These are phyloP conservation scores for Chloroclysta siterata DNA, from an alignment of 2,888 invertebrate genomes.

Conservation along the genomic window DNA sequence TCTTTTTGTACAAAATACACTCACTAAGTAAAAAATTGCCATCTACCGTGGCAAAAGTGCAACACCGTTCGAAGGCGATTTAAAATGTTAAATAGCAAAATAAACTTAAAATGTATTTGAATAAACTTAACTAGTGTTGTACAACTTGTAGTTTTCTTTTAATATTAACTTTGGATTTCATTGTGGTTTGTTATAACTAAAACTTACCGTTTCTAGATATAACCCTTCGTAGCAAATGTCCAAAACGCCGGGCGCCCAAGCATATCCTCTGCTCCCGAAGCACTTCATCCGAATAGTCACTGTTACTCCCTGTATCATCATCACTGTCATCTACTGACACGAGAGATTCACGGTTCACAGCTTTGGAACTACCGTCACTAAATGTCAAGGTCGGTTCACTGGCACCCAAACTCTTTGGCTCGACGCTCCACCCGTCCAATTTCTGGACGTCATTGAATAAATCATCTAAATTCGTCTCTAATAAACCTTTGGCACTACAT, in stretches of 20 bases:
- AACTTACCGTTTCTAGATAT: conserved; percentile 80
- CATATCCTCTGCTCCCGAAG: conserved; percentile 75
- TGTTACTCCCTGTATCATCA: conserved; percentile 72
- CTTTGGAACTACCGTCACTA: conserved; percentile 56
- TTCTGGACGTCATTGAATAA: conserved; percentile 72
- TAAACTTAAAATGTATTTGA: not conserved
- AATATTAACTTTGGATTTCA: not conserved
- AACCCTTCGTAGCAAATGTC: conserved; percentile 74
- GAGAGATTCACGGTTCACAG: conserved; percentile 69
- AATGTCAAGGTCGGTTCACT: conserved; percentile 76
- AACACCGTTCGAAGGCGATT: not conserved
- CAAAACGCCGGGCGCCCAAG: conserved; percentile 76
- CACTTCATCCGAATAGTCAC: conserved; percentile 75
- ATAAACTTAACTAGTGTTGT: conserved; percentile 10
- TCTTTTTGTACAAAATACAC: not conserved
- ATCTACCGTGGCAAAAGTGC: not conserved
- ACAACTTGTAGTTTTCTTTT: not conserved
- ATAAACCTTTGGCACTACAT: conserved; percentile 84
- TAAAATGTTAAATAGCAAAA: not conserved
- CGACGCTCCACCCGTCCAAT: conserved; percentile 64
- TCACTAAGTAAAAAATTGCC: not conserved
- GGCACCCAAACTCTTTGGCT: conserved; percentile 74
- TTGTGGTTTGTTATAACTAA: not conserved
- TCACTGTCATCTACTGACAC: conserved; percentile 75
- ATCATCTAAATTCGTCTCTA: conserved; percentile 83